Evolutionary conservation across 2,113 vertebrate species (phyloP).

Genomic region (Turdus rufiventris): DNA sequence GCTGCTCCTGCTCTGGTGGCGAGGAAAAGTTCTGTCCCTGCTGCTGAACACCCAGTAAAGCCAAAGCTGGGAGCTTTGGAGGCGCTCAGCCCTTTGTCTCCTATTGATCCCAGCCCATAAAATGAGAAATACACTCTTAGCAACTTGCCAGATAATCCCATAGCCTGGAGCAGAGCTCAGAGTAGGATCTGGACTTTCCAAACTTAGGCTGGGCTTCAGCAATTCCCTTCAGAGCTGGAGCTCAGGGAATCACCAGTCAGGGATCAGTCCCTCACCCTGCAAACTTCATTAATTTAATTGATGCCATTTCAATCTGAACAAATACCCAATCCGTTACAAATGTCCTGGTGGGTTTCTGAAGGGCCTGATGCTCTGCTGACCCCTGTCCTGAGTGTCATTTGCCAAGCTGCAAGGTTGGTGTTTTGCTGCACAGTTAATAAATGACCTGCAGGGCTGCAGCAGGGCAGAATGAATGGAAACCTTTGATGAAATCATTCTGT

Average conservation of each 20-base stretch:
- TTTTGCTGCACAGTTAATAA: background rate
- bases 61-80: background rate
- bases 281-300: background rate
- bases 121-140: background rate
- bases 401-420: background rate
- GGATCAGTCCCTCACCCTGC: background rate
- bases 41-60: background rate
- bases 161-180: background rate
- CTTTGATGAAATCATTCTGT: background rate
- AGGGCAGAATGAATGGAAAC: background rate
- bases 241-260: background rate
- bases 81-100: background rate
- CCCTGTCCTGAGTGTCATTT: background rate
- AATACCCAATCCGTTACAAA: background rate
- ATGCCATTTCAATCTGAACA: rapidly evolving
- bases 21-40: background rate
- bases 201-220: background rate
- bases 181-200: background rate
- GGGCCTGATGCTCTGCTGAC: background rate
- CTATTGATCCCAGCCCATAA: background rate
- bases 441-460: background rate
- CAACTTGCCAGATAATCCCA: background rate
- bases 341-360: background rate
- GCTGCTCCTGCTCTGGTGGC: background rate
- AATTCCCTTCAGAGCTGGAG: background rate